phyloP scores from a whole-genome alignment of 2,888 invertebrate species.

The Adineta ricciae region DNA sequence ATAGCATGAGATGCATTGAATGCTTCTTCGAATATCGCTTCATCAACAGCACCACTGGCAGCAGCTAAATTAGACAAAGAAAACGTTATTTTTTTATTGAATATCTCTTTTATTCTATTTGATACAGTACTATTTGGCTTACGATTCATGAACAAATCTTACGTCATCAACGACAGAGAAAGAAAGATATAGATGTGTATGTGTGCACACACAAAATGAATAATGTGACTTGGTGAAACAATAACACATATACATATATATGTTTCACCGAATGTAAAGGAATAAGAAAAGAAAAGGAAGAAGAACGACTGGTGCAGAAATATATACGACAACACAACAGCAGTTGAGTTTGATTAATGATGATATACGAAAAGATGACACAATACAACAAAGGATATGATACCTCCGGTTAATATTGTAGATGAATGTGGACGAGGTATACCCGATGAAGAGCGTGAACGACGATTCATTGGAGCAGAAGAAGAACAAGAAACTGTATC shows the following conservation, averaged over 20 bases:
- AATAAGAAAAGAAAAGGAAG: background rate
- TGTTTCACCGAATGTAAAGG: background rate
- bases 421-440: background rate
- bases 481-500: background rate
- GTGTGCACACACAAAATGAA: background rate
- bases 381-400: background rate
- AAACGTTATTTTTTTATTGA: background rate
- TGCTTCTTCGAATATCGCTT: background rate
- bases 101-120: background rate
- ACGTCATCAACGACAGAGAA: background rate
- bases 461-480: background rate
- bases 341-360: background rate
- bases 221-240: constrained; percentile 9
- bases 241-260: background rate
- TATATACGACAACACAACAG: background rate
- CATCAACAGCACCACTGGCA: constrained; percentile 16
- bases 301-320: background rate
- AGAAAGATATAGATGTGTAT: background rate
- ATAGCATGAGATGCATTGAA: background rate
- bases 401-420: background rate
- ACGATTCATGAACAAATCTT: background rate
- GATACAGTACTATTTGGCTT: background rate
- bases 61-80: background rate
- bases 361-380: background rate
- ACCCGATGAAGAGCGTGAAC: constrained; percentile 6